A percentile compares a stretch with the other conserved stretches of the same genome.
Conservation (phyloP, 2,888 invertebrate species). For the Thyatira batis region DNA sequence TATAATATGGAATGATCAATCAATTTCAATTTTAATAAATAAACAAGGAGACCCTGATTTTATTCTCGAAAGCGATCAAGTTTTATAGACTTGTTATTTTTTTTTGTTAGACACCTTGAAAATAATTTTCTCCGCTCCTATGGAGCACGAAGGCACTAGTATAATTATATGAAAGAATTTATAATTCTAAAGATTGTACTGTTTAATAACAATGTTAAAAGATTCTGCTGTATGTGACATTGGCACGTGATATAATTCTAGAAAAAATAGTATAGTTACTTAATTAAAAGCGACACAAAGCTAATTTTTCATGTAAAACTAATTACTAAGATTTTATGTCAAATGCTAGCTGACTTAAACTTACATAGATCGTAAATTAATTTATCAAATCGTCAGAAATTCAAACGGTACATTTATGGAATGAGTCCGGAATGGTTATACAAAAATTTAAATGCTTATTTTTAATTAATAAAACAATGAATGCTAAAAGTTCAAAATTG, state of each 20-base stretch:
- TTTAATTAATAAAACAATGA: slow-evolving; percentile 12
- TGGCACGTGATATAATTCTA: slow-evolving; percentile 45
- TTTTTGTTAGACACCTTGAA: slow-evolving; percentile 46
- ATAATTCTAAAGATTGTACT: slow-evolving; percentile 55
- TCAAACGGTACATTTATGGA: slow-evolving; percentile 44
- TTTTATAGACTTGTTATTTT: background rate
- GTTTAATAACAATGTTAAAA: slow-evolving; percentile 30
- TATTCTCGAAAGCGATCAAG: slow-evolving; percentile 30
- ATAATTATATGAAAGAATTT: slow-evolving; percentile 40
- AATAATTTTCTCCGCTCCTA: slow-evolving; percentile 39
- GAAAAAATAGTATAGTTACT: slow-evolving; percentile 14
- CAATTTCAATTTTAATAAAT: slow-evolving; percentile 45
- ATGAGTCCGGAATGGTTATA: slow-evolving; percentile 56
- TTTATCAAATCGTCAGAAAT: slow-evolving; percentile 21
- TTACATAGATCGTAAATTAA: slow-evolving; percentile 30
- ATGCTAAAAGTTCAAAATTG: background rate
- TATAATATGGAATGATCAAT: slow-evolving; percentile 70
- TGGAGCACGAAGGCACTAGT: slow-evolving; percentile 59
- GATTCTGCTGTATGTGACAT: slow-evolving; percentile 32
- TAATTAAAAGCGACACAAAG: slow-evolving; percentile 5
- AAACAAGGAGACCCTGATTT: slow-evolving; percentile 43
- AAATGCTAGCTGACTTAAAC: slow-evolving; percentile 36
- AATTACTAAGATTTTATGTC: slow-evolving; percentile 21
- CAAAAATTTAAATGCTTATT: slow-evolving; percentile 32
- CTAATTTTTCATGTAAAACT: background rate